These are phyloP conservation scores for Chlorospingus semifuscus DNA, from an alignment of 2,797 vertebrate genomes.

Conservation along the genomic window DNA sequence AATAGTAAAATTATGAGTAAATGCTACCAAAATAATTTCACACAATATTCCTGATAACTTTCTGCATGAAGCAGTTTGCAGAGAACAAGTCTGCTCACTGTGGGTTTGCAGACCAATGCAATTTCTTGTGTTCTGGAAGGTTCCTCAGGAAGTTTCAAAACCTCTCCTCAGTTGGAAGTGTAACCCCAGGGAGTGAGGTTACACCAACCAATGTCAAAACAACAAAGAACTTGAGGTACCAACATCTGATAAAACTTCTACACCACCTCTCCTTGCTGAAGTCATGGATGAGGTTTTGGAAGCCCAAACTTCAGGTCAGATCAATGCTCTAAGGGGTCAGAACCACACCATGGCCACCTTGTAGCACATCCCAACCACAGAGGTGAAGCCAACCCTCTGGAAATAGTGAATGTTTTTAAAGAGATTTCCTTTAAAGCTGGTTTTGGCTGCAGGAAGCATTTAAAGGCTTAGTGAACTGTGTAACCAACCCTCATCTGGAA, in stretches of 20 bases:
- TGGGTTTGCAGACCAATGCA: not conserved
- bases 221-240: not conserved
- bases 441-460: not conserved
- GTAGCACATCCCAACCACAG: not conserved
- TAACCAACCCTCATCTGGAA: not conserved
- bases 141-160: not conserved
- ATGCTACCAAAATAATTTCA: not conserved
- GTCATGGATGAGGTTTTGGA: not conserved
- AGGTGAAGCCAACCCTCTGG: not conserved
- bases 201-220: not conserved
- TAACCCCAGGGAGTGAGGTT: not conserved
- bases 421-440: not conserved
- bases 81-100: not conserved
- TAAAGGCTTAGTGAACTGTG: not conserved
- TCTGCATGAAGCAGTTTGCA: not conserved
- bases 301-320: not conserved
- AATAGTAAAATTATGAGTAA: not conserved
- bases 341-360: not conserved
- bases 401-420: not conserved
- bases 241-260: not conserved
- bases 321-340: not conserved
- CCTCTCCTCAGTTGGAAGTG: not conserved
- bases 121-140: not conserved
- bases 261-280: not conserved
- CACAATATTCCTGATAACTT: not conserved